phyloP scores from a whole-genome alignment of 2,113 vertebrate species.

The Pomatorhinus ruficollis region DNA sequence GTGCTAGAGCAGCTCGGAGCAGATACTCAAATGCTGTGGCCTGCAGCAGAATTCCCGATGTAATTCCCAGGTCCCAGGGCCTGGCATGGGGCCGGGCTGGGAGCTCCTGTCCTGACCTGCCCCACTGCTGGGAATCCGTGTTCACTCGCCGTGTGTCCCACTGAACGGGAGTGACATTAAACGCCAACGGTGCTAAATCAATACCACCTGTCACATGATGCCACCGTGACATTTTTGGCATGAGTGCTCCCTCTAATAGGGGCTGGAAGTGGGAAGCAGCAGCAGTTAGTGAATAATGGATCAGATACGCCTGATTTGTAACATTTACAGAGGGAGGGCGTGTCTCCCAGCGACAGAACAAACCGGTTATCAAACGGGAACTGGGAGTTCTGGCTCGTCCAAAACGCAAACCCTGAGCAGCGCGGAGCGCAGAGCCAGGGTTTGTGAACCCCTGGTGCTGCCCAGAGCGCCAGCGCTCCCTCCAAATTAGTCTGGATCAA shows the following conservation, averaged over 20 bases:
- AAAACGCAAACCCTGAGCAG: not conserved
- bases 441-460: not conserved
- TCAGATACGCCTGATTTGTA: slow-evolving; percentile 13
- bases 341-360: slow-evolving; percentile 28
- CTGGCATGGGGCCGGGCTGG: not conserved
- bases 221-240: slow-evolving; percentile 25
- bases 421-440: fast-evolving
- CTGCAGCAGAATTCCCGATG: not conserved
- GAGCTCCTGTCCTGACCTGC: not conserved
- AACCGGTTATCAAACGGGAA: not conserved
- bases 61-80: not conserved
- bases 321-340: not conserved
- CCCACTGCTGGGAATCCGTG: not conserved
- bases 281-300: slow-evolving; percentile 49
- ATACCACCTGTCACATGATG: slow-evolving; percentile 19
- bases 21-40: not conserved
- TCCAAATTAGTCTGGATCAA: not conserved
- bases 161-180: not conserved
- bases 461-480: not conserved
- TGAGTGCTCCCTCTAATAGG: not conserved
- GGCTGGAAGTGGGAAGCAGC: slow-evolving; percentile 43
- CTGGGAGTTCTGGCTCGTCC: not conserved
- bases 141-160: not conserved
- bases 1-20: not conserved
- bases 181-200: not conserved